These are phyloP conservation scores for Salmo trutta DNA, from an alignment of 2,797 vertebrate genomes.

Conservation along the genomic window DNA sequence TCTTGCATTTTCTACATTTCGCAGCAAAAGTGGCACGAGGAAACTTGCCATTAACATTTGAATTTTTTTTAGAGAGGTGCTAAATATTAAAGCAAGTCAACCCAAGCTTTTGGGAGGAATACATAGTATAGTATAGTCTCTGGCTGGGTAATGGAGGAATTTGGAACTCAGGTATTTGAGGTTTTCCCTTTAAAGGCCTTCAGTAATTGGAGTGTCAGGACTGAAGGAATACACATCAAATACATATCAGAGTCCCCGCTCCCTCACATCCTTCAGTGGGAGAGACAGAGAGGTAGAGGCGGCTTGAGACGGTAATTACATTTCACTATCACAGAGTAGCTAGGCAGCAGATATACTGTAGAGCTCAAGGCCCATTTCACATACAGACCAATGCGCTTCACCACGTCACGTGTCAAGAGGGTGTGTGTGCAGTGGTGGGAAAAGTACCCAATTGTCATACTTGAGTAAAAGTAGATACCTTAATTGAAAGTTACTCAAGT, in stretches of 20 bases:
- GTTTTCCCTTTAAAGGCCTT: conserved; percentile 61
- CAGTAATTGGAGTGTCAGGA: conserved; percentile 71
- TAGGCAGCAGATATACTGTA: conserved; percentile 35
- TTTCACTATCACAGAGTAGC: conserved; percentile 65
- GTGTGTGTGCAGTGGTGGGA: background rate
- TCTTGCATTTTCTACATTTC: background rate
- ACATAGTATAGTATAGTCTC: conserved; percentile 35
- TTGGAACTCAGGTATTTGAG: conserved; percentile 66
- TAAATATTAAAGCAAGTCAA: conserved; percentile 54
- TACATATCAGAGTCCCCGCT: conserved; percentile 51
- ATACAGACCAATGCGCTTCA: conserved; percentile 43
- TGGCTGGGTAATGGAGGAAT: conserved; percentile 51
- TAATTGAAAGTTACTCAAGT: no score
- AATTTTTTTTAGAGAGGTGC: conserved; percentile 48
- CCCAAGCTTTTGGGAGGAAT: background rate
- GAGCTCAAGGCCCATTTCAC: conserved; percentile 45
- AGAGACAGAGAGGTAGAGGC: conserved; percentile 36
- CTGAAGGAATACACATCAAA: conserved; percentile 67
- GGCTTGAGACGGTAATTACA: conserved; percentile 70
- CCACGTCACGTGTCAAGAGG: conserved; percentile 37
- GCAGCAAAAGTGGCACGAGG: background rate
- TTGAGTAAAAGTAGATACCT: no score
- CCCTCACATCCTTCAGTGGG: conserved; percentile 49
- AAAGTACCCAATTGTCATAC: no score
- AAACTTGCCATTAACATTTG: background rate